phyloP scores from a whole-genome alignment of 1,140 invertebrate species.

The Bilobella aurantiaca region DNA sequence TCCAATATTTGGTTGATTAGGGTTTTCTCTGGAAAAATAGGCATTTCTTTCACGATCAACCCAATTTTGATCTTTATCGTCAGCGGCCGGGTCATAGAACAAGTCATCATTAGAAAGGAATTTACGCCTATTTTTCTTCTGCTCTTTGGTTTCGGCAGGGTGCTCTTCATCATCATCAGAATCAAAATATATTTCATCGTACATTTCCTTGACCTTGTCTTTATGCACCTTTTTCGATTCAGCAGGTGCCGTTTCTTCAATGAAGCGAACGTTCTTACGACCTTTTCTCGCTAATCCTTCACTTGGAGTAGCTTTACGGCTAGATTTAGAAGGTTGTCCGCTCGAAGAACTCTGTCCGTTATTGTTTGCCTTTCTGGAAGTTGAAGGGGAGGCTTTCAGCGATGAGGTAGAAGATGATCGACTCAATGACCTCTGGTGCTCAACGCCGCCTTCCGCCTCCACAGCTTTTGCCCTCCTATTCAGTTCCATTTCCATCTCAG shows the following conservation, averaged over 20 bases:
- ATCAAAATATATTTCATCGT: constrained; percentile 46
- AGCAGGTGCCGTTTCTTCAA: not conserved
- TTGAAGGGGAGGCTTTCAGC: constrained; percentile 13
- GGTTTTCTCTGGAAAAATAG: constrained; percentile 33
- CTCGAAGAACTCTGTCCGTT: constrained; percentile 1
- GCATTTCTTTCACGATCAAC: constrained; percentile 42
- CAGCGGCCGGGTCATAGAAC: constrained; percentile 50
- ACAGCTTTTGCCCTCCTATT: constrained; percentile 25
- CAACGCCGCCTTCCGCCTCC: constrained; percentile 25
- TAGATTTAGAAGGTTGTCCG: not conserved
- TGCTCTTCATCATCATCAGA: constrained; percentile 43
- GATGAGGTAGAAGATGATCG: constrained; percentile 29
- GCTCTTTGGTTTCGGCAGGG: constrained; percentile 12
- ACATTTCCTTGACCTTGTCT: constrained; percentile 32
- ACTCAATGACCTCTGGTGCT: constrained; percentile 30
- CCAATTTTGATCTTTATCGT: constrained; percentile 52
- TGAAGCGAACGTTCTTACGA: constrained; percentile 8
- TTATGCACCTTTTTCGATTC: not conserved
- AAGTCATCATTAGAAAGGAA: constrained; percentile 44
- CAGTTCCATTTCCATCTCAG: constrained; percentile 33
- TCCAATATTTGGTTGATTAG: too few relatives aligned
- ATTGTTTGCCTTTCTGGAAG: constrained; percentile 10
- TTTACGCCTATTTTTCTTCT: constrained; percentile 25
- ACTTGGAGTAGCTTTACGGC: not conserved
- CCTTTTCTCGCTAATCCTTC: not conserved